Base-by-base conservation (phyloP, 2,797 vertebrate species). In the Petrocephalus schoutedeni region DNA sequence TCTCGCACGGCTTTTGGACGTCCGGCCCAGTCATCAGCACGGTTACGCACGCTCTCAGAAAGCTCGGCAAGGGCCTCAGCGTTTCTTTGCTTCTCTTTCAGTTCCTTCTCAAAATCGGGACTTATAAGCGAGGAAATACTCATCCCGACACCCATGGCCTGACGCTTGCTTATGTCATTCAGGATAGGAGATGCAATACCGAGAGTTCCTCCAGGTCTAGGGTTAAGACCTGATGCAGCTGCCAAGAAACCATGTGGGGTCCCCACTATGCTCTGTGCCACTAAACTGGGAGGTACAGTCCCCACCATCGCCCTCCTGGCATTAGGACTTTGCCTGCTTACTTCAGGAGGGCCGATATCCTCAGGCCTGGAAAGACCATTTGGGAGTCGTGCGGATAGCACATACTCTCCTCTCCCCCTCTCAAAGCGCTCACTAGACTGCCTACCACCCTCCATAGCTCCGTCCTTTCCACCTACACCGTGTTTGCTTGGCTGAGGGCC, bases 11-110 rank as follows among this genome's bases (percentile, higher is more conserved):
- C 91, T 57, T 93, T 93, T 67, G 95, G 94, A 28, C 93, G 93
- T 6, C 95, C 96, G 0, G 96, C 96, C 97, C 97, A 97, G 83
- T 96, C 97, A 32, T 98, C 97, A 0, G 96, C 92, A 1, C 96
- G 91, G 90, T 95, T 96, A 0, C 97, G 95, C 87, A 96, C 94
- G 85, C 96, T 97, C 87, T 97, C 97, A 0, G 93, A 93, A 89
- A 98, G 95, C 91, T 97, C 97, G 0, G 93, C 96, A 89, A 94
- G 88, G 59, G 93, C 93, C 87, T 94, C 94, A 0, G 91, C 89
- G n/a, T 91, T 92, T 82, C 92, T 94, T 93, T 95, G 95, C 90
- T 93, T 95, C 92, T 96, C 95, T 87, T 96, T 97, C 85, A 96
- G 93, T 89, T 96, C 96, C 14, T 94, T 92, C 92, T 98, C 97